Conservation (phyloP, 2,797 vertebrate species). For the Chrysocyon brachyurus region DNA sequence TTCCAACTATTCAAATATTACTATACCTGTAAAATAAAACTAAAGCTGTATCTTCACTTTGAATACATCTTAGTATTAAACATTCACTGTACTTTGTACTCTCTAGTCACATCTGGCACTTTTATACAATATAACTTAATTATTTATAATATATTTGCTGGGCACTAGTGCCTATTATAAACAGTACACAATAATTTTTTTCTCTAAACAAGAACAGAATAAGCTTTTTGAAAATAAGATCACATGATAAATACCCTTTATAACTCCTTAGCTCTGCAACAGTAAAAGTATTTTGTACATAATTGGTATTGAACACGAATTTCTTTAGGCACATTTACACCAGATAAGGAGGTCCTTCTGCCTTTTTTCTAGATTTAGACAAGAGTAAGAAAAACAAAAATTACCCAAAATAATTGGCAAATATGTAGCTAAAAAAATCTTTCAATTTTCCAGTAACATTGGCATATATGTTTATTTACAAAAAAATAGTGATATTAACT, state of each 20-base stretch:
- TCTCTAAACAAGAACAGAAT: not conserved
- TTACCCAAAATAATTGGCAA: not conserved
- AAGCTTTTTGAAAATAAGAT: not conserved
- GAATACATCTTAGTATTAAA: not conserved
- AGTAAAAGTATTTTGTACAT: not conserved
- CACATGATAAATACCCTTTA: not conserved
- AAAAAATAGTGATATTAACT: not conserved
- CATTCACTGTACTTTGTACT: not conserved
- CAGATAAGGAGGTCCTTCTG: not conserved
- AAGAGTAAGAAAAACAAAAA: not conserved
- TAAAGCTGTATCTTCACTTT: not conserved
- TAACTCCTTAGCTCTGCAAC: not conserved
- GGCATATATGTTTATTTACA: not conserved
- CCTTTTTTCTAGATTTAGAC: not conserved
- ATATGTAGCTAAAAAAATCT: not conserved
- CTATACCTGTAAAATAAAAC: not conserved
- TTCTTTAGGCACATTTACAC: not conserved
- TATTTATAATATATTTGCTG: not conserved
- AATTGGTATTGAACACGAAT: not conserved
- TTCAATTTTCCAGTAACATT: not conserved
- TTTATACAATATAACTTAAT: not conserved
- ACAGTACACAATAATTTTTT: not conserved
- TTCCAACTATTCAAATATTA: not conserved
- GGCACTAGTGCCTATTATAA: not conserved
- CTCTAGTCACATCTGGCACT: not conserved